These are phyloP conservation scores for Stegodyphus dumicola DNA, from an alignment of 1,140 invertebrate genomes.

Conservation along the genomic window DNA sequence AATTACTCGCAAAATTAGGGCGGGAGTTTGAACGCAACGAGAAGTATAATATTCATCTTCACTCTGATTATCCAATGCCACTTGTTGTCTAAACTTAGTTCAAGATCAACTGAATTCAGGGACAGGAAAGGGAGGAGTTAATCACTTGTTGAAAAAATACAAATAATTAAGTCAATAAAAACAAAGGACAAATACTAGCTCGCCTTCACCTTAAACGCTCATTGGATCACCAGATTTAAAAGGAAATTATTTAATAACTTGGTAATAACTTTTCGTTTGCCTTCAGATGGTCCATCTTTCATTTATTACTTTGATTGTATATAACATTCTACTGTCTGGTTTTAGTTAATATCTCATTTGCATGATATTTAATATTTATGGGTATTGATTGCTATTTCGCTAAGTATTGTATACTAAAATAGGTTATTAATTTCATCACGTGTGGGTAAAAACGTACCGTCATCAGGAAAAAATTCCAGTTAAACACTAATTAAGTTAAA, in stretches of 20 bases:
- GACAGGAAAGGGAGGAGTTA: slow-evolving; percentile 18
- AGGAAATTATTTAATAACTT: slow-evolving; percentile 27
- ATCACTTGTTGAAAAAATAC: background rate
- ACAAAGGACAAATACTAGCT: slow-evolving; percentile 19
- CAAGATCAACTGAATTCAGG: slow-evolving; percentile 41
- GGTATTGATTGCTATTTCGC: too few species aligned
- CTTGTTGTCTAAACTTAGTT: slow-evolving; percentile 8
- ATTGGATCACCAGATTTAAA: slow-evolving; percentile 10
- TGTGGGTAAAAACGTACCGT: too few species aligned
- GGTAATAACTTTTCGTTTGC: background rate
- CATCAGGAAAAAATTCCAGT: too few species aligned
- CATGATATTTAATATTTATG: too few species aligned
- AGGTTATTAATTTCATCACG: too few species aligned
- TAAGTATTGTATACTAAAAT: too few species aligned
- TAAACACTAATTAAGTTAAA: too few species aligned
- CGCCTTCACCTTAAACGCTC: slow-evolving; percentile 41
- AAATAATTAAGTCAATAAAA: slow-evolving; percentile 11
- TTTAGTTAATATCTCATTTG: too few species aligned
- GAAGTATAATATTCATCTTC: background rate
- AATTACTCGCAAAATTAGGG: background rate
- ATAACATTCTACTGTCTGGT: too few species aligned
- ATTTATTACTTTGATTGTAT: too few species aligned
- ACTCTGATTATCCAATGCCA: slow-evolving; percentile 31
- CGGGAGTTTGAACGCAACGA: background rate
- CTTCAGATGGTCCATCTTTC: too few species aligned